Evolutionary conservation across 2,797 vertebrate genomes (phyloP), one percentile per base, ranked within the genome.

Genomic region (Ficedula albicollis): DNA sequence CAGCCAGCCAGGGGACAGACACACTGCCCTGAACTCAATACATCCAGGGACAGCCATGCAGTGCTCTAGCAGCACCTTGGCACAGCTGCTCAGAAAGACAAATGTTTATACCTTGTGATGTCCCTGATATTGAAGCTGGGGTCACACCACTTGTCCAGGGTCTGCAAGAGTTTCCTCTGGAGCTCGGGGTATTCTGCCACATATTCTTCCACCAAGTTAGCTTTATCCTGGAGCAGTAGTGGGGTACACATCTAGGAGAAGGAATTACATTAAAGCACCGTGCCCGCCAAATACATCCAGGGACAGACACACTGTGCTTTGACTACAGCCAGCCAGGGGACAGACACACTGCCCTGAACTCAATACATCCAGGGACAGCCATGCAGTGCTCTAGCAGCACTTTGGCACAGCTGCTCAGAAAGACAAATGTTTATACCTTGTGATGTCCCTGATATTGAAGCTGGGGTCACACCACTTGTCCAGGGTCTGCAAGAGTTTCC

Each of bases 71-170:
- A 76, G 70, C 63, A 43, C 41, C 39, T 13, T 36, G 79, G 78
- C 78, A 38, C 67, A 49, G 49, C 38, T 73, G 32, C 13, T 49
- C 23, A 48, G 26, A 63, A 73, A 44, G 56, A 54, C 74, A 62
- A 41, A 25, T 1, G 10, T 36, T 84, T 89, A 39, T 92, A 98
- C 98, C 97, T 97, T 94, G 88, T 39, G 3, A 97, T 21, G 3
- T 74, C 89, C 39, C 78, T 88, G 83, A 92, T 70, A 52, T 97
- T 97, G 81, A 97, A 97, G 77, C 52, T 43, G 1, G 97, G 95
- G 27, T 83, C 91, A 87, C 97, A 98, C 98, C 98, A 98, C 0
- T 66, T 59, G 80, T 98, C 98, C 84, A 97, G 59, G 74, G 96
- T 90, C 76, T 88, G 91, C 76, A 98, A 55, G 34, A 98, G 96